These are phyloP conservation scores for Microcebus ravelobensis DNA, from an alignment of 2,113 vertebrate species.

Conservation along the genomic window DNA sequence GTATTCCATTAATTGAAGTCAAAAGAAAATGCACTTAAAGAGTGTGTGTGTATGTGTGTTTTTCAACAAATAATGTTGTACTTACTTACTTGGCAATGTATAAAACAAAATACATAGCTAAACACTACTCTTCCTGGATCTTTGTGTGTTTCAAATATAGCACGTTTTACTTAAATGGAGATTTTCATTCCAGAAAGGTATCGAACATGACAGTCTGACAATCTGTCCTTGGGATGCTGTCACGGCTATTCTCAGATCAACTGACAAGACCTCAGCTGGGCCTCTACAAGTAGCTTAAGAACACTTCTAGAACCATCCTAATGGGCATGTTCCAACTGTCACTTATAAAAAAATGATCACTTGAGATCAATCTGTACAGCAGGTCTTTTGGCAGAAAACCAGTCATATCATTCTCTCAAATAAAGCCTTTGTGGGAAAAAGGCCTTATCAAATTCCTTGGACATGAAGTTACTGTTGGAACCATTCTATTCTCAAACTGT, in stretches of 20 bases:
- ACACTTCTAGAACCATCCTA: conserved; percentile 40
- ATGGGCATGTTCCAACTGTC: conserved; percentile 31
- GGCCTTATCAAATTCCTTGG: conserved; percentile 14
- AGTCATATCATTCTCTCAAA: conserved; percentile 44
- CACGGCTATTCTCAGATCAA: conserved; percentile 44
- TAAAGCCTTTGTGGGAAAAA: conserved; percentile 21
- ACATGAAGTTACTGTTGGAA: conserved; percentile 27
- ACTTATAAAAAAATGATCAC: conserved; percentile 19
- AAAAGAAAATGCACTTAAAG: neutral
- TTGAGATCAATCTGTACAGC: neutral
- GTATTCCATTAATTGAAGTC: neutral
- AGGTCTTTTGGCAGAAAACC: conserved; percentile 38
- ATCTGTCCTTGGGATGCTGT: conserved; percentile 28
- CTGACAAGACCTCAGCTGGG: conserved; percentile 12
- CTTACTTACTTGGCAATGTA: neutral
- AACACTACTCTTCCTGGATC: neutral
- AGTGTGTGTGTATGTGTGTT: accelerated
- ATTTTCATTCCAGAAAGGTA: conserved; percentile 51
- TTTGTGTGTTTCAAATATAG: conserved; percentile 21
- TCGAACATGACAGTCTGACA: conserved; percentile 39
- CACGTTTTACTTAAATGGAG: neutral
- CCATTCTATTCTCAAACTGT: neutral
- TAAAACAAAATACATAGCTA: neutral
- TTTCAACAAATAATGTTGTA: neutral
- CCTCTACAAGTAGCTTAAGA: conserved; percentile 27